phyloP scores from a whole-genome alignment of 1,140 invertebrate species.

The Cherax quadricarinatus region DNA sequence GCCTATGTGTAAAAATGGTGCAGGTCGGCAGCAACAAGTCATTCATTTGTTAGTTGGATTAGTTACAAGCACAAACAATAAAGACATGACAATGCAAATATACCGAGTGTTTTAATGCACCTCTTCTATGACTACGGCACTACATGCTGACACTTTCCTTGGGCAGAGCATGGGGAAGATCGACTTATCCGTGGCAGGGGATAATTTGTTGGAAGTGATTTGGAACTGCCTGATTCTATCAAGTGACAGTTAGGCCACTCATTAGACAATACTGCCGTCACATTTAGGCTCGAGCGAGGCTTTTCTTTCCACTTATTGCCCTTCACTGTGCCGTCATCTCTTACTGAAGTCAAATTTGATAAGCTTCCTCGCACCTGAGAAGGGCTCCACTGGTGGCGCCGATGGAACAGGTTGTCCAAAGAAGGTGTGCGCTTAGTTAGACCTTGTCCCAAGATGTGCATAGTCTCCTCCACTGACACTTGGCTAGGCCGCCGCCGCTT shows the following conservation, averaged over 20 bases:
- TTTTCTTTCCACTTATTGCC: conserved; percentile 8
- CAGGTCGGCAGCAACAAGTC: no score
- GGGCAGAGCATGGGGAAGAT: neutral
- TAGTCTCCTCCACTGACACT: neutral
- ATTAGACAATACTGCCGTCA: neutral
- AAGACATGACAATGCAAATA: neutral
- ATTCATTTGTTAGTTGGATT: neutral
- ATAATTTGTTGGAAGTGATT: conserved; percentile 5
- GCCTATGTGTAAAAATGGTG: no score
- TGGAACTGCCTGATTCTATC: neutral
- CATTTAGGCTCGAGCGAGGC: neutral
- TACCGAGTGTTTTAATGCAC: neutral
- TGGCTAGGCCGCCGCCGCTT: neutral
- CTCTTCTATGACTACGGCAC: neutral
- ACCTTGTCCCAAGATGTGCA: neutral
- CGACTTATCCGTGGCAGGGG: neutral
- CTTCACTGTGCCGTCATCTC: conserved; percentile 4
- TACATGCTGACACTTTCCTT: conserved; percentile 1
- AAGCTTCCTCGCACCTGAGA: neutral
- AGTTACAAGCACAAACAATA: neutral
- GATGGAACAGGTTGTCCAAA: neutral
- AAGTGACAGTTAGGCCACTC: neutral
- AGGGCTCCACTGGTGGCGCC: neutral
- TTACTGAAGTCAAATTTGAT: neutral
- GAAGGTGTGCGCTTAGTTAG: neutral